These are phyloP conservation scores for Aegithalos caudatus DNA, from an alignment of 2,113 vertebrate species.

Conservation along the genomic window DNA sequence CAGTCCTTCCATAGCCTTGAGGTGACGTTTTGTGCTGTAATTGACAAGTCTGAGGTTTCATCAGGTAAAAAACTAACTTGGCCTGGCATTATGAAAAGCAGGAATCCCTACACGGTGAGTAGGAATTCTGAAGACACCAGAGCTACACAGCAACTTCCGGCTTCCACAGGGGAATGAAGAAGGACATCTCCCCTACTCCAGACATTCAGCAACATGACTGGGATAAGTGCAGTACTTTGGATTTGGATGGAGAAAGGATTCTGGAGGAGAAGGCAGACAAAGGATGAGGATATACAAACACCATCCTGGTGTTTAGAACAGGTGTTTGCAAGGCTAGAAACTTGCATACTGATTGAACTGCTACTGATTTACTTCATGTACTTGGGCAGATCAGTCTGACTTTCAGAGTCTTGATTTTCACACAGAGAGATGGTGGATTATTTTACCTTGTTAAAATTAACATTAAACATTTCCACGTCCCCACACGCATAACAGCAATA, in stretches of 20 bases:
- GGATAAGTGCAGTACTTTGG: background rate
- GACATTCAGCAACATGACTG: background rate
- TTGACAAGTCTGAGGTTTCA: background rate
- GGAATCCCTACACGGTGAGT: accelerated
- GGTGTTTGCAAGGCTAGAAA: background rate
- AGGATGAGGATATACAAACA: background rate
- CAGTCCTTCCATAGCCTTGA: background rate
- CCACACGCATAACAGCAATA: background rate
- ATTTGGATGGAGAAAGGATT: background rate
- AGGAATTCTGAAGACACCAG: background rate
- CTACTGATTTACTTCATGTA: background rate
- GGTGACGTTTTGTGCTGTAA: background rate
- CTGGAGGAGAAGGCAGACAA: background rate
- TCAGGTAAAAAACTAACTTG: background rate
- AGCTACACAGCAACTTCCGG: background rate
- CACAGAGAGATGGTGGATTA: background rate
- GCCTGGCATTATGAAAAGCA: background rate
- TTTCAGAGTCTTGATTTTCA: background rate
- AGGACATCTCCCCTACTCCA: background rate
- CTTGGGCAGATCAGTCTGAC: background rate
- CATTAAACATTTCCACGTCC: background rate
- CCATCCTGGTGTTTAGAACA: background rate
- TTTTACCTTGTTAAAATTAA: background rate
- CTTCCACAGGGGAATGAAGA: background rate
- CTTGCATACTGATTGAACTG: background rate